Evolutionary conservation across 2,113 vertebrate genomes (phyloP), one percentile per base, ranked within the genome.

Genomic region (Psammodynastes pulverulentus): DNA sequence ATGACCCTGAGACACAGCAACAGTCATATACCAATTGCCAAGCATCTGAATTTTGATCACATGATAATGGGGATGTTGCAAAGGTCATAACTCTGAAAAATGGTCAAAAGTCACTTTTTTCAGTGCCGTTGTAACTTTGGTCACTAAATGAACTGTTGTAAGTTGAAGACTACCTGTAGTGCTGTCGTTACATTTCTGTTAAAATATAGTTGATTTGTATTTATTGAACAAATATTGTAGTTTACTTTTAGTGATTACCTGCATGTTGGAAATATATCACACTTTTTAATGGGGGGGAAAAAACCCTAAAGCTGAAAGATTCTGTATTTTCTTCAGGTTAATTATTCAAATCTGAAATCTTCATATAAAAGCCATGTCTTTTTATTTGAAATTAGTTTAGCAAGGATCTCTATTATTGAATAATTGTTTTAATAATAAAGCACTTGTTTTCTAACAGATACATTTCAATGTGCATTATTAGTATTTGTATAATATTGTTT

Each of bases 161-260:
- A 58, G 24, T 58, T 2, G 7, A 58, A 23, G 54, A 58, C 23
- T 3, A 58, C 23, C 24, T 58, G 8, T 58, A 58, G 13, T 62
- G 13, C 26, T 89, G 43, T 84, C 7, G 9, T 45, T 39, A 51
- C 87, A 21, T 85, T 90, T 88, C 79, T 10, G 86, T 92, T 1
- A 91, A 95, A 94, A 88, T 90, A 91, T 94, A 93, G 91, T 93
- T 95, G 79, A 92, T 54, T 34, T 56, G 26, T 43, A 49, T 12
- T 9, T 89, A 62, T 24, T 67, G 13, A 92, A 62, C 48, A 72
- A 92, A n/a, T 26, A 72, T 17, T 8, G 5, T 52, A 24, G 29
- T 48, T 89, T 72, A 48, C 23, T 9, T 89, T 72, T 89, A 49
- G 10, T 46, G 5, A 19, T 53, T 90, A 84, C 2, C 49, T 56